Evolutionary conservation across 23 tunicate genomes (phyloP).

Genomic region (Ciona savignyi): DNA sequence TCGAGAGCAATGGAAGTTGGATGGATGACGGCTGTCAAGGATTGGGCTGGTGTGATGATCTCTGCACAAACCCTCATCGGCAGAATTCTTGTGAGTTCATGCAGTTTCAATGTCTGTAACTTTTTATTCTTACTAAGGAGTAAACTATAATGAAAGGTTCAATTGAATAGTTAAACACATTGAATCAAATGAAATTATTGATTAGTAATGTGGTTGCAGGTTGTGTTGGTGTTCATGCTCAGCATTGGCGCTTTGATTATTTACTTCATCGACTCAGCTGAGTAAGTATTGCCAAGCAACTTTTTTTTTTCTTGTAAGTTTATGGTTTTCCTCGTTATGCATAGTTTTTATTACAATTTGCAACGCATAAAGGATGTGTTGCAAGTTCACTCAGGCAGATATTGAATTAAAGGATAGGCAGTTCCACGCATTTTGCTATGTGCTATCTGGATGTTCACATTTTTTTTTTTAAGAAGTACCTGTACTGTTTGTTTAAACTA

Average conservation of each 20-base stretch:
- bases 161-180: not conserved
- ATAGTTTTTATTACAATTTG: too few relatives aligned
- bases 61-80: conserved; percentile 97
- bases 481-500: too few relatives aligned
- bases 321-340: too few relatives aligned
- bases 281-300: too few relatives aligned
- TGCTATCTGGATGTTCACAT: too few relatives aligned
- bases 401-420: too few relatives aligned
- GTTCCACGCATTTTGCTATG: too few relatives aligned
- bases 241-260: conserved; percentile 96
- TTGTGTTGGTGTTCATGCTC: conserved; percentile 86
- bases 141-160: not conserved
- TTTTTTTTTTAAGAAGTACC: too few relatives aligned
- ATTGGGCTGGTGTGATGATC: conserved; percentile 99
- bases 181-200: not conserved
- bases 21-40: conserved; percentile 97
- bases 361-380: too few relatives aligned
- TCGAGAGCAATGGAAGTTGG: conserved; percentile 68
- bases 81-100: conserved; percentile 66
- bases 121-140: not conserved
- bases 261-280: conserved; percentile 91
- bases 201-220: conserved; percentile 19
- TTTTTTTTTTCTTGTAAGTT: too few relatives aligned
- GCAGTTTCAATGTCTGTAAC: not conserved
- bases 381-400: too few relatives aligned